These are phyloP conservation scores for Phengaris alcon DNA, from an alignment of 2,888 invertebrate genomes.

Conservation along the genomic window DNA sequence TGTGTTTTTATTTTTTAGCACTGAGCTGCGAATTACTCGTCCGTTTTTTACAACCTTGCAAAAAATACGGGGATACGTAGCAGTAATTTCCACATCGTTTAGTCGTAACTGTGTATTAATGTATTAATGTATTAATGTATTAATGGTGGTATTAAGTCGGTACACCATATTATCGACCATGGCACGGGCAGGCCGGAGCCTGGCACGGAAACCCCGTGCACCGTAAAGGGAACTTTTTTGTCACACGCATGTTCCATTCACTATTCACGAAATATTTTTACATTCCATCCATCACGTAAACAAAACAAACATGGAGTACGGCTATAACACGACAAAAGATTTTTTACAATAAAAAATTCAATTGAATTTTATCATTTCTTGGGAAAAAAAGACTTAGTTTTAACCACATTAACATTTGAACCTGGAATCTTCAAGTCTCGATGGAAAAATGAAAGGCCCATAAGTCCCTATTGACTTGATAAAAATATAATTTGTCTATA, in stretches of 20 bases:
- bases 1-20: neutral
- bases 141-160: slow-evolving; percentile 5
- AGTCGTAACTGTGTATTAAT: slow-evolving; percentile 27
- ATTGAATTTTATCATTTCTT: no score
- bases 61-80: neutral
- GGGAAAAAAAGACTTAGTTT: no score
- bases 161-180: slow-evolving; percentile 55
- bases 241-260: slow-evolving; percentile 52
- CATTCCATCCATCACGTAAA: neutral
- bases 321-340: no score
- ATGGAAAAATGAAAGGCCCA: no score
- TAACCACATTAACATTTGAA: no score
- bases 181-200: slow-evolving; percentile 60
- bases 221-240: slow-evolving; percentile 52
- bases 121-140: neutral
- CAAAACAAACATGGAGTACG: neutral
- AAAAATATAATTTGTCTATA: neutral
- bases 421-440: no score
- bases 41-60: neutral
- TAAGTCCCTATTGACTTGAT: no score
- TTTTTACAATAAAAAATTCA: no score
- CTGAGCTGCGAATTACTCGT: slow-evolving; percentile 4
- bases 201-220: slow-evolving; percentile 61
- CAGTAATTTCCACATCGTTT: neutral
- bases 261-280: neutral